These are phyloP conservation scores for Cotesia glomerata DNA, from an alignment of 1,140 invertebrate species.

Conservation along the genomic window DNA sequence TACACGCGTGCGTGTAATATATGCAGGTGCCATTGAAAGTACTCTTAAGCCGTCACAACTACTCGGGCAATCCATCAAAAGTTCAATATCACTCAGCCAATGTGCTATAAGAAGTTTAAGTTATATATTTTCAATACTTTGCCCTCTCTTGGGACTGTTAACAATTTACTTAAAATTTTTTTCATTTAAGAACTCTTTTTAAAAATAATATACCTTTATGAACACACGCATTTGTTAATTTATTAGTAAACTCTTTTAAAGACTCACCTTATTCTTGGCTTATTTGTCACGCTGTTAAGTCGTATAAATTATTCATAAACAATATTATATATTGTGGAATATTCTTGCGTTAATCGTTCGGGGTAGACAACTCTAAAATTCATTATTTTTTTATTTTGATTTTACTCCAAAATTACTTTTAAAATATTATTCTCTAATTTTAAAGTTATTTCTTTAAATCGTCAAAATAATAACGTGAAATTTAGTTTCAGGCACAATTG, in stretches of 20 bases:
- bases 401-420: no score
- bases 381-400: neutral
- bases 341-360: no score
- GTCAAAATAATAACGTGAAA: no score
- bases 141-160: slow-evolving; percentile 2
- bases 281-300: no score
- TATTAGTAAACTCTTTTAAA: no score
- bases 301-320: no score
- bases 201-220: neutral
- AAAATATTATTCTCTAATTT: no score
- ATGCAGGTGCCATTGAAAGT: slow-evolving; percentile 36
- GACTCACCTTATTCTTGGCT: no score
- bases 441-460: no score
- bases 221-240: no score
- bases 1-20: slow-evolving; percentile 32
- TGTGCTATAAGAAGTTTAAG: neutral
- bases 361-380: neutral
- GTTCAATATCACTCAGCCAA: slow-evolving; percentile 29
- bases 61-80: slow-evolving; percentile 38
- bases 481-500: no score
- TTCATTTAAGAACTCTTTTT: neutral
- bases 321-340: no score
- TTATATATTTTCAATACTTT: neutral
- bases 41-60: slow-evolving; percentile 6
- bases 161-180: neutral